phyloP scores from a whole-genome alignment of 2,797 vertebrate species.

The Pogoniulus pusillus region DNA sequence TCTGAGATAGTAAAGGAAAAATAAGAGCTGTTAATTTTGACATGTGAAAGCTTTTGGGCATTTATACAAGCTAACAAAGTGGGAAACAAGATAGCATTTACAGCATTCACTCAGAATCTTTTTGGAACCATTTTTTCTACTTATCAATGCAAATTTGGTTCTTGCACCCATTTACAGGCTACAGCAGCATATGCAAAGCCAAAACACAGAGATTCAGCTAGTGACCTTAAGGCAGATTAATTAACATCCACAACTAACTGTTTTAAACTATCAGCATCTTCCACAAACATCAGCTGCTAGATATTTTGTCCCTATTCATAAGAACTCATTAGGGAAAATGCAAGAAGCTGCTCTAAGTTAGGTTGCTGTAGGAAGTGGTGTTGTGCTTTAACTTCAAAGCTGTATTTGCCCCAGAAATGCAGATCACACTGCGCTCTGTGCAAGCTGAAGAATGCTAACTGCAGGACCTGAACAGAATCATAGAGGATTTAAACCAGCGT shows the following conservation, averaged over 20 bases:
- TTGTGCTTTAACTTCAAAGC: background rate
- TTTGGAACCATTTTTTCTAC: background rate
- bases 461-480: background rate
- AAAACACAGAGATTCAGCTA: background rate
- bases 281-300: background rate
- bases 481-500: background rate
- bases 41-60: background rate
- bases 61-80: background rate
- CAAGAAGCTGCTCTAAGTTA: background rate
- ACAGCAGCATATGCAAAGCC: background rate
- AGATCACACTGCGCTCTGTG: background rate
- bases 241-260: background rate
- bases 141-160: background rate
- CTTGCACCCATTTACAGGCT: background rate
- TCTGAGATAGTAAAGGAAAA: background rate
- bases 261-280: background rate
- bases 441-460: background rate
- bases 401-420: background rate
- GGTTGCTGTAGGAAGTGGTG: background rate
- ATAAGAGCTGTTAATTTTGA: background rate
- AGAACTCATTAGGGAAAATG: background rate
- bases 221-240: conserved; percentile 9
- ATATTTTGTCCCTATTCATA: background rate
- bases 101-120: background rate
- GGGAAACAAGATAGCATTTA: background rate